Percentiles rank a stretch among this genome's conserved stretches.
Conservation (phyloP, 2,888 invertebrate species). For the Cataglyphis cursor region DNA sequence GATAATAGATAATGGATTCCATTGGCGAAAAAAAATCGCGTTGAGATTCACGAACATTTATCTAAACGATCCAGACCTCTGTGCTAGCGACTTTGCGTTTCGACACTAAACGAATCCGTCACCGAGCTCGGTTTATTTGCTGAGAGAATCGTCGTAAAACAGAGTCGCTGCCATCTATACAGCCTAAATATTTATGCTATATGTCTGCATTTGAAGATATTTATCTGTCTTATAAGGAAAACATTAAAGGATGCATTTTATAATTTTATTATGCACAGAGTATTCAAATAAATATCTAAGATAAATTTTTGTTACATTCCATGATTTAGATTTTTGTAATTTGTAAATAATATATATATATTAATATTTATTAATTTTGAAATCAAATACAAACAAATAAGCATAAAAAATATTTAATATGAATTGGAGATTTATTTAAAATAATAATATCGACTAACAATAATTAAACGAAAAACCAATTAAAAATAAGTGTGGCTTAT, state of each 20-base stretch:
- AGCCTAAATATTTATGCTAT: slow-evolving; percentile 66
- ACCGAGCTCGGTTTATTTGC: slow-evolving; percentile 68
- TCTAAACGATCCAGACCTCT: slow-evolving; percentile 45
- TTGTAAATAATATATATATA: not conserved
- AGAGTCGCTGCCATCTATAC: slow-evolving; percentile 38
- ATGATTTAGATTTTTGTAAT: not conserved
- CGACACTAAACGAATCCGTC: slow-evolving; percentile 58
- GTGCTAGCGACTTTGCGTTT: slow-evolving; percentile 11
- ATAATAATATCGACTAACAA: not conserved
- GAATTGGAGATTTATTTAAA: slow-evolving; percentile 1
- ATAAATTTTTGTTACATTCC: not conserved
- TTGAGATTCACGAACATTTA: slow-evolving; percentile 46
- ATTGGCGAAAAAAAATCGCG: slow-evolving; percentile 23
- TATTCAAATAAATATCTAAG: not conserved
- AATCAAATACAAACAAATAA: slow-evolving; percentile 5
- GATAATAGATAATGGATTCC: slow-evolving; percentile 31
- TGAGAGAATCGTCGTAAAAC: slow-evolving; percentile 64
- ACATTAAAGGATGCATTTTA: slow-evolving; percentile 36
- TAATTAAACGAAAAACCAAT: too few relatives aligned
- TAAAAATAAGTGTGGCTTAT: not conserved
- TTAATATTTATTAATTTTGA: not conserved
- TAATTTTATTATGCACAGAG: slow-evolving; percentile 11
- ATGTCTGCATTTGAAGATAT: slow-evolving; percentile 29
- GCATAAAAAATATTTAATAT: not conserved
- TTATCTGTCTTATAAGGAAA: not conserved